These are phyloP conservation scores for Cephalopterus ornatus DNA, from an alignment of 2,113 vertebrate species.

Conservation along the genomic window DNA sequence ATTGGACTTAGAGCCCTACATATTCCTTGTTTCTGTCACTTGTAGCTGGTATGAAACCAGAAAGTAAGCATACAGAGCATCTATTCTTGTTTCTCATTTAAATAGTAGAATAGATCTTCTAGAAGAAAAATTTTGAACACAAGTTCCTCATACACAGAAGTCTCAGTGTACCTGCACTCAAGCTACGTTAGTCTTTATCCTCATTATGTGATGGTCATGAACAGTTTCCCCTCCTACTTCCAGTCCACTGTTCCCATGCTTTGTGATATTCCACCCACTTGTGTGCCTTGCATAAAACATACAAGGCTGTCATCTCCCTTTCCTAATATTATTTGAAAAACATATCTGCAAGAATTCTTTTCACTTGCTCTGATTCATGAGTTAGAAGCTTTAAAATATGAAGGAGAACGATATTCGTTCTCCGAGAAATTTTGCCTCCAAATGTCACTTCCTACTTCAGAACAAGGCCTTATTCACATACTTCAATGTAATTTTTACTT, in stretches of 20 bases:
- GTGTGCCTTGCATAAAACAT: not conserved
- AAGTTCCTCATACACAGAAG: not conserved
- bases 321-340: not conserved
- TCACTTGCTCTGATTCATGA: not conserved
- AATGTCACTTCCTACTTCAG: not conserved
- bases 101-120: not conserved
- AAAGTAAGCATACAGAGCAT: not conserved
- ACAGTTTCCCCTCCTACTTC: not conserved
- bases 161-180: rapidly evolving
- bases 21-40: not conserved
- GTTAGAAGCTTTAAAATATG: not conserved
- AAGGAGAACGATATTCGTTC: not conserved
- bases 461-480: not conserved
- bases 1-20: not conserved
- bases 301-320: not conserved
- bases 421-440: not conserved
- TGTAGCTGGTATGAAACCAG: not conserved
- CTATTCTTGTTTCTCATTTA: not conserved
- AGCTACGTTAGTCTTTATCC: not conserved
- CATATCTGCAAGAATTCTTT: not conserved
- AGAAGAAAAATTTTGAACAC: not conserved
- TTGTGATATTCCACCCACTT: not conserved
- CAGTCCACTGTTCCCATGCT: not conserved
- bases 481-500: not conserved
- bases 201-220: not conserved